Conservation (phyloP, 1,140 invertebrate species). For the Panonychus citri region DNA sequence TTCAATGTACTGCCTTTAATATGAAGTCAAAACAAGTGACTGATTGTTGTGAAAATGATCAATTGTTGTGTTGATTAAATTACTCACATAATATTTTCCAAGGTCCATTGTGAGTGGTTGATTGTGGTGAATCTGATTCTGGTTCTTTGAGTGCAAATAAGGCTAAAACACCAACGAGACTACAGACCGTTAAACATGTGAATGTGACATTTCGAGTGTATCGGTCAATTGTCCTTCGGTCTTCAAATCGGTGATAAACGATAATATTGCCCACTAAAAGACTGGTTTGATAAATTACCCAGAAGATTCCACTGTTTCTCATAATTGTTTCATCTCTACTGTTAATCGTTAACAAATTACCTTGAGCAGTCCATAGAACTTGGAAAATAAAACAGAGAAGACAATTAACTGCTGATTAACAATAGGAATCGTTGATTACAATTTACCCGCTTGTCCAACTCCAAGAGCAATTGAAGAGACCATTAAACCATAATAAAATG, state of each 20-base stretch:
- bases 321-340: slow-evolving; percentile 63
- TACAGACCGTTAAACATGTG: slow-evolving; percentile 38
- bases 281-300: slow-evolving; percentile 32
- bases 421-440: neutral
- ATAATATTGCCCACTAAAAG: slow-evolving; percentile 81
- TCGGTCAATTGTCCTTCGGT: slow-evolving; percentile 35
- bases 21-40: neutral
- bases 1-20: slow-evolving; percentile 6
- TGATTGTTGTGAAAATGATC: too few relatives aligned
- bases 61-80: too few relatives aligned
- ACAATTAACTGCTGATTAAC: neutral
- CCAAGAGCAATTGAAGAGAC: neutral
- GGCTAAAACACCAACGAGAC: slow-evolving; percentile 39
- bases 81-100: neutral
- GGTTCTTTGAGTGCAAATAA: slow-evolving; percentile 32
- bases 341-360: slow-evolving; percentile 74
- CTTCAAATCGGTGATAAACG: slow-evolving; percentile 69
- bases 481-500: neutral
- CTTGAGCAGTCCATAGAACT: slow-evolving; percentile 44
- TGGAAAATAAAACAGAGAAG: neutral
- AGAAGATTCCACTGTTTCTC: slow-evolving; percentile 41
- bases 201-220: slow-evolving; percentile 45
- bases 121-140: neutral
- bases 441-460: neutral
- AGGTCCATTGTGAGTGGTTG: neutral